Percentiles rank a stretch among this genome's conserved stretches.
These are phyloP conservation scores for Azemiops feae DNA, from an alignment of 2,113 vertebrate species.

Conservation along the genomic window DNA sequence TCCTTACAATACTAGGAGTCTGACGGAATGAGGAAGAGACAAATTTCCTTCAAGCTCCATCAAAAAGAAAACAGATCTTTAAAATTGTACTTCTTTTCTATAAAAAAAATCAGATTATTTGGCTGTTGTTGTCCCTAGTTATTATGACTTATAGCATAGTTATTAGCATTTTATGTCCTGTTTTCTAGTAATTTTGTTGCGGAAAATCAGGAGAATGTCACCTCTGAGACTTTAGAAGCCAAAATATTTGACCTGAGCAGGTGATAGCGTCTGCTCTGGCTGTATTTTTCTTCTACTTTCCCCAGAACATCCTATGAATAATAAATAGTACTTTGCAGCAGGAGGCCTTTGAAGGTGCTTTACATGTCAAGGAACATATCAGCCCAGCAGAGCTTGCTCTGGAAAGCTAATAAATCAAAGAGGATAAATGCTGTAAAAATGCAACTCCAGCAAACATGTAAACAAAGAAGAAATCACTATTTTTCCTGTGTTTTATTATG, in stretches of 20 bases:
- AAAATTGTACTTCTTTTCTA: constrained; percentile 14
- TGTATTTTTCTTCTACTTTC: constrained; percentile 43
- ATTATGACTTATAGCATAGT: constrained; percentile 3
- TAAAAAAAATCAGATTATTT: constrained; percentile 18
- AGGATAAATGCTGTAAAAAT: constrained; percentile 43
- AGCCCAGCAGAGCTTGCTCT: constrained; percentile 53
- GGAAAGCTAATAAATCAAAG: constrained; percentile 63
- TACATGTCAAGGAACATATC: constrained; percentile 59
- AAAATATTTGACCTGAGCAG: constrained; percentile 52
- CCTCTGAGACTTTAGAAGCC: constrained; percentile 37
- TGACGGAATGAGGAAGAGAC: too few relatives aligned
- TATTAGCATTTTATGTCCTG: constrained; percentile 28
- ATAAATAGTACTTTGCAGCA: constrained; percentile 54
- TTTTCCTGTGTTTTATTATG: constrained; percentile 37
- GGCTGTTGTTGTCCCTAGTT: constrained; percentile 44
- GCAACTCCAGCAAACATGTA: constrained; percentile 24
- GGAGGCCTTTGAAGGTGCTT: constrained; percentile 46
- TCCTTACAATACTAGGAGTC: too few relatives aligned
- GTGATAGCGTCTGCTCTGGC: constrained; percentile 42
- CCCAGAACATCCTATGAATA: constrained; percentile 59
- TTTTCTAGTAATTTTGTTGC: constrained; percentile 24
- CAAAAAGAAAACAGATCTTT: neutral
- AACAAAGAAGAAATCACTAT: constrained; percentile 44
- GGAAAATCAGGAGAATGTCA: constrained; percentile 37
- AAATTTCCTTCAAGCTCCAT: neutral